Base-by-base conservation (phyloP, 2,113 vertebrate species). In the Tichodroma muraria region DNA sequence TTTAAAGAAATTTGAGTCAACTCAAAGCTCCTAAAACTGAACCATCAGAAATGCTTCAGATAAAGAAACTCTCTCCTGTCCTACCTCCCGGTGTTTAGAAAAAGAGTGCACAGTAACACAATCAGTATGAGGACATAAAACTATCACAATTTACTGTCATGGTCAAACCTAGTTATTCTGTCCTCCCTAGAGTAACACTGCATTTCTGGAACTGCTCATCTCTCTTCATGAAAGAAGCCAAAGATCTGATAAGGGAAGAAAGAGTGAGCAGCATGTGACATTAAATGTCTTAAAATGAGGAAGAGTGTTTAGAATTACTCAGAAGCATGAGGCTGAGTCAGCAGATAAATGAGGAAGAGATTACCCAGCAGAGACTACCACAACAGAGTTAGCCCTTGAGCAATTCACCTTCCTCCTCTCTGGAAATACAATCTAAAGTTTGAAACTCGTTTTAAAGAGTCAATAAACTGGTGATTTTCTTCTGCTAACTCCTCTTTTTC, bases 331-430 rank as follows among this genome's bases (percentile, higher is more conserved):
- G 84, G 68, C 1, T 94, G 77, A 95, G 71, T 96, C 89, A 95
- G 89, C 84, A 95, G 72, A 92, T 38, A 91, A 86, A 80, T 42
- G 40, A 94, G 91, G 89, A 94, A 96, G 80, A 97, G 70, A 92
- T 83, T 86, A 85, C 54, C 85, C 82, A 77, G 52, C n/a, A 75
- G 83, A 77, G 78, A 83, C 57, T 69, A 70, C 18, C 65, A 73
- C 72, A 92, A 78, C 8, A 64, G 44, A 81, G 47, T 80, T 70
- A 68, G 86, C 40, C 84, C 61, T 85, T 76, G 27, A 94, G 60
- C 63, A 65, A 85, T n/a, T 66, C 85, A 90, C 76, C 76, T 65
- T 78, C 37, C 69, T 60, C 28, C 22, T 64, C 68, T 24, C 68
- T 83, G 61, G 31, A 22, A 72, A 81, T 57, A 50, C 44, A 93